phyloP scores from a whole-genome alignment of 2,888 invertebrate genomes.

The Flabesymbios commensalis region DNA sequence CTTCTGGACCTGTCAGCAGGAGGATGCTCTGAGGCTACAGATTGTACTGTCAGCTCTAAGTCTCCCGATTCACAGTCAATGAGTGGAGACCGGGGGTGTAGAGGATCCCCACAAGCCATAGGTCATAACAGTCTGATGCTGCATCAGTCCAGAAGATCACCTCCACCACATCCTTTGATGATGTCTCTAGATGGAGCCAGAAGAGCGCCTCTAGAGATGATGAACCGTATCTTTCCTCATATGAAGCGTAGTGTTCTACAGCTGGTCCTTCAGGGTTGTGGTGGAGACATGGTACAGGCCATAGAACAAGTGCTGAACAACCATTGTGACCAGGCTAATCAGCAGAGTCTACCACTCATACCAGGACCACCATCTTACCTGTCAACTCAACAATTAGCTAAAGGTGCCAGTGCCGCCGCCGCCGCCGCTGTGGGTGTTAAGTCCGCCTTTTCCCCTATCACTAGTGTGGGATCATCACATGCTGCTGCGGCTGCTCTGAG shows the following conservation, averaged over 20 bases:
- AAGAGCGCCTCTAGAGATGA: slow-evolving; percentile 80
- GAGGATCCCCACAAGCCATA: no score
- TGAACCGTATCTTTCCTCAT: slow-evolving; percentile 86
- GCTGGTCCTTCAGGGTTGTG: slow-evolving; percentile 78
- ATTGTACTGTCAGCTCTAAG: no score
- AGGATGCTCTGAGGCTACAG: no score
- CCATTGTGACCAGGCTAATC: slow-evolving; percentile 29
- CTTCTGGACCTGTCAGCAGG: no score
- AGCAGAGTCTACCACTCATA: slow-evolving; percentile 4
- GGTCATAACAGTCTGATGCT: no score
- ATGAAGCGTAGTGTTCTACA: slow-evolving; percentile 85
- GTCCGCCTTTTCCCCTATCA: slow-evolving; percentile 57
- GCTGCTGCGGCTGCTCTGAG: slow-evolving; percentile 8
- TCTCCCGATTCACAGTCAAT: no score
- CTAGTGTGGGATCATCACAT: slow-evolving; percentile 6
- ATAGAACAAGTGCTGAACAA: slow-evolving; percentile 79
- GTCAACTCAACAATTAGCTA: slow-evolving; percentile 18
- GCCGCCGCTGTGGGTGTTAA: slow-evolving; percentile 37
- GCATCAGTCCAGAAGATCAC: no score
- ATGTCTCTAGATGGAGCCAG: no score
- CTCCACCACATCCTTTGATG: no score
- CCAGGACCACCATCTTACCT: slow-evolving; percentile 10
- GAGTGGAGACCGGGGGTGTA: no score
- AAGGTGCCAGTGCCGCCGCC: slow-evolving; percentile 5
- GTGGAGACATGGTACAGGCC: slow-evolving; percentile 88